phyloP scores from a whole-genome alignment of 1,140 invertebrate genomes.

The Mylabris phalerata region DNA sequence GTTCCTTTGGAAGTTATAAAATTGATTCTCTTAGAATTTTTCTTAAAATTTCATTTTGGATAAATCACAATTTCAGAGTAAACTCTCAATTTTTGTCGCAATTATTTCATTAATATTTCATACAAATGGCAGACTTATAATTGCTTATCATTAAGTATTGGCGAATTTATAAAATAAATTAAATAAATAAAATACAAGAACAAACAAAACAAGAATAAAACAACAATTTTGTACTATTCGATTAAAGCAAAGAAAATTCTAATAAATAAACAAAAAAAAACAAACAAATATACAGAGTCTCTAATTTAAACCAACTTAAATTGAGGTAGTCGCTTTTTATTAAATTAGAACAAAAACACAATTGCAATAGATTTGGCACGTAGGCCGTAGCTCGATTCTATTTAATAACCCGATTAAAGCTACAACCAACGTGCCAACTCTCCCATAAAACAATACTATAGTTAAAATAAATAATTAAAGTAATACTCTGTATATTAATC shows the following conservation, averaged over 20 bases:
- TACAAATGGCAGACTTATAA: slow-evolving; percentile 16
- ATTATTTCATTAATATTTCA: not conserved
- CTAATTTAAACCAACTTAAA: slow-evolving; percentile 15
- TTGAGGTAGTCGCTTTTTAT: slow-evolving; percentile 14
- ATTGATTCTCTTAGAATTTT: too few relatives aligned
- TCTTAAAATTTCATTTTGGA: not conserved
- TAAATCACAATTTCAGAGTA: not conserved
- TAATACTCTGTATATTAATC: too few relatives aligned
- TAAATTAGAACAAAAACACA: not conserved
- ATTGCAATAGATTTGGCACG: too few relatives aligned
- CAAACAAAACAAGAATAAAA: slow-evolving; percentile 3
- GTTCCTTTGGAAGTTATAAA: not conserved
- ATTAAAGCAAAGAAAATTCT: slow-evolving; percentile 13
- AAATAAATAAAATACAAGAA: slow-evolving; percentile 20
- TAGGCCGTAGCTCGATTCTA: too few relatives aligned
- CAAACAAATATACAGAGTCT: slow-evolving; percentile 13
- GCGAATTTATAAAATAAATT: slow-evolving; percentile 11
- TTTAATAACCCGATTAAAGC: too few relatives aligned
- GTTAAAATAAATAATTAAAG: too few relatives aligned
- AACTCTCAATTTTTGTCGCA: not conserved
- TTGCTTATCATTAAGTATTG: slow-evolving; percentile 16
- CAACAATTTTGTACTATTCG: slow-evolving; percentile 20
- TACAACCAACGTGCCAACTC: too few relatives aligned
- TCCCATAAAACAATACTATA: too few relatives aligned
- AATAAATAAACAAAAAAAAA: slow-evolving; percentile 10